Evolutionary conservation across 2,888 invertebrate species (phyloP).

Genomic region (Dexiosoma caninum): DNA sequence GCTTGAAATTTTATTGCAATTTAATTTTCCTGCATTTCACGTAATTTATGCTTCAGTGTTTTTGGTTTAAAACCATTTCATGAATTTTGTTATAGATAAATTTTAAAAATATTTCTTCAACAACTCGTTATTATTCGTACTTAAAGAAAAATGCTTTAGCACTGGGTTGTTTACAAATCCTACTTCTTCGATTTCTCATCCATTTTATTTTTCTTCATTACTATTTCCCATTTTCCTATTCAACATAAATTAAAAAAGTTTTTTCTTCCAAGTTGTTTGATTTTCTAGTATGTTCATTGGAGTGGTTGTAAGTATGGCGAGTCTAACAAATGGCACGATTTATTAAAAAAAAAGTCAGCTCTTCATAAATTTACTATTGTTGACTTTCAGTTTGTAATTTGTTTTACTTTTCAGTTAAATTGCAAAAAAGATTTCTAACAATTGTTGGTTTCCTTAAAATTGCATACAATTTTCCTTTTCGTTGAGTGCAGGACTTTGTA

Average conservation of each 20-base stretch:
- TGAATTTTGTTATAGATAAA: constrained; percentile 52
- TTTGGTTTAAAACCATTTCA: constrained; percentile 38
- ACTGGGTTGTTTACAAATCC: constrained; percentile 15
- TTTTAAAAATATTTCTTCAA: constrained; percentile 39
- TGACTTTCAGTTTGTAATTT: constrained; percentile 39
- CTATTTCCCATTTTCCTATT: constrained; percentile 18
- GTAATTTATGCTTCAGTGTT: neutral
- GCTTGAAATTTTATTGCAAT: no score
- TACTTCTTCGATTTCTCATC: neutral
- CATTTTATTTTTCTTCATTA: neutral
- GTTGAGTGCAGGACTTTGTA: constrained; percentile 36
- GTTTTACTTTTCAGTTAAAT: constrained; percentile 23
- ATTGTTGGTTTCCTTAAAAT: neutral
- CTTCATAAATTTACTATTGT: constrained; percentile 29
- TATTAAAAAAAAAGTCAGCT: constrained; percentile 23
- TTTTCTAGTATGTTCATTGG: constrained; percentile 38
- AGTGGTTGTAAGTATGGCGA: constrained; percentile 10
- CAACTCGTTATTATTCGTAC: constrained; percentile 44
- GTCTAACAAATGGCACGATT: constrained; percentile 8
- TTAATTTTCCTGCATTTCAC: constrained; percentile 8
- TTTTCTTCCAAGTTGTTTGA: constrained; percentile 23
- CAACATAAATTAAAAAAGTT: constrained; percentile 38
- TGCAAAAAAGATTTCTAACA: neutral
- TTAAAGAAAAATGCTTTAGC: constrained; percentile 31
- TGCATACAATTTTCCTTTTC: neutral